A percentile compares a stretch with the other conserved stretches of the same genome.
phyloP scores from a whole-genome alignment of 1,140 invertebrate genomes.

The Danaus melanippus region DNA sequence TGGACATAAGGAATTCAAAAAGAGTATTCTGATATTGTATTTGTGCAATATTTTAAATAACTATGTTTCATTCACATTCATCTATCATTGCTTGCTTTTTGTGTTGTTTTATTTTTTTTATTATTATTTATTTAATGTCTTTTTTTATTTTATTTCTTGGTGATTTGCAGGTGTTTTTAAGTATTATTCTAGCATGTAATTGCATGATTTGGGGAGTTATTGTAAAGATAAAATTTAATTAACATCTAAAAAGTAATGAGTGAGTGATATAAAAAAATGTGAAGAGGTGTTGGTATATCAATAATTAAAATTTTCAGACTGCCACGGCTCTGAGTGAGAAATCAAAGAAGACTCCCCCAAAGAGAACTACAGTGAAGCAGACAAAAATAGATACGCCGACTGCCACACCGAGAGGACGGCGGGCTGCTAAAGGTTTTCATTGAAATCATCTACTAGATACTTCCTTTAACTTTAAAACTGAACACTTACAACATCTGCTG shows the following conservation, averaged over 20 bases:
- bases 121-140: conserved; percentile 17
- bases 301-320: conserved; percentile 33
- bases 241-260: neutral
- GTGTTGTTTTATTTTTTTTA: conserved; percentile 31
- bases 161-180: conserved; percentile 28
- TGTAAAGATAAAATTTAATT: neutral
- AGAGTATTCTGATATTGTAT: too few relatives aligned
- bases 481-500: too few relatives aligned
- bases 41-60: too few relatives aligned
- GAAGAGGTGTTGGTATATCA: neutral
- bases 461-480: too few relatives aligned
- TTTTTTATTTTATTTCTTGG: conserved; percentile 23
- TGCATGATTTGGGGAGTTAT: conserved; percentile 12
- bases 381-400: conserved; percentile 28
- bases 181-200: conserved; percentile 20
- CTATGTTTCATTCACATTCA: conserved; percentile 31
- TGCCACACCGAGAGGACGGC: conserved; percentile 39
- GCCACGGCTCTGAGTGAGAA: conserved; percentile 56
- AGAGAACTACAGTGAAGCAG: conserved; percentile 23
- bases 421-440: conserved; percentile 39
- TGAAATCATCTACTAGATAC: too few relatives aligned
- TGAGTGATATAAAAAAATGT: neutral
- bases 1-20: too few relatives aligned
- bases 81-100: conserved; percentile 54
- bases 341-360: conserved; percentile 28